Conservation (phyloP, 2,113 vertebrate species). For the Tyto alba region DNA sequence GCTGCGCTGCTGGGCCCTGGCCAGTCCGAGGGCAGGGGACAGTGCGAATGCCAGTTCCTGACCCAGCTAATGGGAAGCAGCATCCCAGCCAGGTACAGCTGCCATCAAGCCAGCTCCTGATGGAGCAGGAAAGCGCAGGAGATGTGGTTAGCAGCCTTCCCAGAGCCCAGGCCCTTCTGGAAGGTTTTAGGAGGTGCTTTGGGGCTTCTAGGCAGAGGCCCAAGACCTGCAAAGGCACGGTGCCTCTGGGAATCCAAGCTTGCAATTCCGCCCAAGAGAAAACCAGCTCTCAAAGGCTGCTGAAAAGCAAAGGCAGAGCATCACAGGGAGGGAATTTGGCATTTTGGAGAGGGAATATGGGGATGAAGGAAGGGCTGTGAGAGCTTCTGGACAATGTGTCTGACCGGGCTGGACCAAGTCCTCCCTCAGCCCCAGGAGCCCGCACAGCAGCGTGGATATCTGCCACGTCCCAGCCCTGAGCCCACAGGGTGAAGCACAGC, state of each 20-base stretch:
- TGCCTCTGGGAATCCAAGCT: background rate
- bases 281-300: background rate
- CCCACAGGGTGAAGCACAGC: background rate
- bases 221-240: background rate
- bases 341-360: background rate
- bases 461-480: background rate
- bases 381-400: background rate
- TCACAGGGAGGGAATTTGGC: rapidly evolving
- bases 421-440: background rate
- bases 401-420: background rate
- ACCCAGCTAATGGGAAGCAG: background rate
- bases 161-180: background rate
- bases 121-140: background rate
- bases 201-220: background rate
- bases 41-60: background rate
- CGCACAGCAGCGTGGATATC: rapidly evolving
- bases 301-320: background rate
- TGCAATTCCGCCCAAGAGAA: background rate
- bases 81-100: background rate
- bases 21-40: background rate
- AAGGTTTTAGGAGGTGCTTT: background rate
- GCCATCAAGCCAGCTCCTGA: background rate
- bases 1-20: background rate
- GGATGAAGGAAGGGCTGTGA: background rate
- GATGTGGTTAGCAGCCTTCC: background rate